phyloP scores from a whole-genome alignment of 2,888 invertebrate genomes.

The Loripinus fragilis region DNA sequence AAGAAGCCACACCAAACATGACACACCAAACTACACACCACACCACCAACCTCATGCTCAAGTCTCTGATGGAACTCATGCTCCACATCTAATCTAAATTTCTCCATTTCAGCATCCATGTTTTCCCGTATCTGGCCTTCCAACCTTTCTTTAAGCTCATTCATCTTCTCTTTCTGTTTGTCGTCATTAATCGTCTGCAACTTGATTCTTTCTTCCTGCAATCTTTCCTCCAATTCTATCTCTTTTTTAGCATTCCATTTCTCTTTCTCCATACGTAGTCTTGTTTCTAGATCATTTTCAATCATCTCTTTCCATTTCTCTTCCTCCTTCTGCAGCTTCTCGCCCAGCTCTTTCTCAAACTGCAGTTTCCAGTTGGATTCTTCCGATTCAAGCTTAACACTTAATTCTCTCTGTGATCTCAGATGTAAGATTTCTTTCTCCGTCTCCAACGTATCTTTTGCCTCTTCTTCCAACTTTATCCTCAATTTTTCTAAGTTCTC shows the following conservation, averaged over 20 bases:
- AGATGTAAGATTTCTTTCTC: slow-evolving; percentile 42
- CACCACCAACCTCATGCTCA: slow-evolving; percentile 55
- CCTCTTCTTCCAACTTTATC: slow-evolving; percentile 45
- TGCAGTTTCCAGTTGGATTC: slow-evolving; percentile 62
- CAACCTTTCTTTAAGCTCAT: slow-evolving; percentile 31
- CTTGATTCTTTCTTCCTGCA: slow-evolving; percentile 42
- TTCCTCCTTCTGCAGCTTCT: slow-evolving; percentile 53
- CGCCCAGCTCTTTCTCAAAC: slow-evolving; percentile 58
- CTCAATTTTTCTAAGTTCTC: slow-evolving; percentile 49
- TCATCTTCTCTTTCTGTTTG: slow-evolving; percentile 48
- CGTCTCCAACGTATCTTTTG: slow-evolving; percentile 29
- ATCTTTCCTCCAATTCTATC: slow-evolving; percentile 48
- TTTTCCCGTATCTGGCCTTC: slow-evolving; percentile 41
- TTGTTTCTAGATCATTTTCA: slow-evolving; percentile 56
- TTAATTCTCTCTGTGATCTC: slow-evolving; percentile 45
- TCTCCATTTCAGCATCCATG: slow-evolving; percentile 54
- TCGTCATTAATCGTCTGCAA: slow-evolving; percentile 33
- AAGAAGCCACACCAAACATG: slow-evolving; percentile 4
- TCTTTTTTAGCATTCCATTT: slow-evolving; percentile 57
- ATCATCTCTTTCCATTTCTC: slow-evolving; percentile 62
- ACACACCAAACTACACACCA: slow-evolving; percentile 7
- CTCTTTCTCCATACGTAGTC: slow-evolving; percentile 54
- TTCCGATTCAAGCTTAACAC: slow-evolving; percentile 56
- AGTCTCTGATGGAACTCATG: slow-evolving; percentile 45
- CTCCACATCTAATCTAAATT: slow-evolving; percentile 44